phyloP scores from a whole-genome alignment of 2,888 invertebrate genomes.

The Drosophila yooni region DNA sequence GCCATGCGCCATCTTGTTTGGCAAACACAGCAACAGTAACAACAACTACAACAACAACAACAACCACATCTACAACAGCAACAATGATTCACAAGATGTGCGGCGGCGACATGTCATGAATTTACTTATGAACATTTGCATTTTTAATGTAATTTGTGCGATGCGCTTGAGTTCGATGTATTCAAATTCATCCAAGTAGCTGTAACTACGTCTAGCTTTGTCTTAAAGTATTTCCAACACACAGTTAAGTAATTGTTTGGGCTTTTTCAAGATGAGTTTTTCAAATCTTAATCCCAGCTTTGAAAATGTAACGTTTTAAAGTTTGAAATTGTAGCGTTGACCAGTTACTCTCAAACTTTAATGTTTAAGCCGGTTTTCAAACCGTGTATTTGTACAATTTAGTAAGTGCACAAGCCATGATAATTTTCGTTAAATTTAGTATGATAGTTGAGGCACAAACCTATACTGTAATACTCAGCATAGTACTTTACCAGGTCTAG shows the following conservation, averaged over 20 bases:
- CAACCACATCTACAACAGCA: slow-evolving; percentile 30
- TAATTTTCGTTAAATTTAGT: neutral
- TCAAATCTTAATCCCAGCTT: neutral
- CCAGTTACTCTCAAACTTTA: fast-evolving
- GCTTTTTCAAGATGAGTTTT: neutral
- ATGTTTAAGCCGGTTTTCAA: neutral
- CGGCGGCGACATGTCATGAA: slow-evolving; percentile 75
- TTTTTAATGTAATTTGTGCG: slow-evolving; percentile 78
- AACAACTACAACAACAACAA: slow-evolving; percentile 37
- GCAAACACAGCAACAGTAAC: slow-evolving; percentile 45
- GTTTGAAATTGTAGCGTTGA: neutral
- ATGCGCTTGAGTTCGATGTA: slow-evolving; percentile 36
- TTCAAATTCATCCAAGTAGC: slow-evolving; percentile 9
- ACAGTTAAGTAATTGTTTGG: neutral
- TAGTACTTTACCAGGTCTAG: neutral
- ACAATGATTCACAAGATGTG: slow-evolving; percentile 42
- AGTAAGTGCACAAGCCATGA: neutral
- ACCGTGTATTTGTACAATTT: neutral
- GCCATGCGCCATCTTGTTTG: slow-evolving; percentile 75
- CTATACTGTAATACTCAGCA: neutral
- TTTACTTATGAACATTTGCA: slow-evolving; percentile 78
- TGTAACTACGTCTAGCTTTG: neutral
- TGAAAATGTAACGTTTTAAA: neutral
- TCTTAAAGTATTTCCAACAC: neutral
- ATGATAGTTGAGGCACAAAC: neutral